phyloP scores from a whole-genome alignment of 2,797 vertebrate genomes.

The Hemibagrus guttatus region DNA sequence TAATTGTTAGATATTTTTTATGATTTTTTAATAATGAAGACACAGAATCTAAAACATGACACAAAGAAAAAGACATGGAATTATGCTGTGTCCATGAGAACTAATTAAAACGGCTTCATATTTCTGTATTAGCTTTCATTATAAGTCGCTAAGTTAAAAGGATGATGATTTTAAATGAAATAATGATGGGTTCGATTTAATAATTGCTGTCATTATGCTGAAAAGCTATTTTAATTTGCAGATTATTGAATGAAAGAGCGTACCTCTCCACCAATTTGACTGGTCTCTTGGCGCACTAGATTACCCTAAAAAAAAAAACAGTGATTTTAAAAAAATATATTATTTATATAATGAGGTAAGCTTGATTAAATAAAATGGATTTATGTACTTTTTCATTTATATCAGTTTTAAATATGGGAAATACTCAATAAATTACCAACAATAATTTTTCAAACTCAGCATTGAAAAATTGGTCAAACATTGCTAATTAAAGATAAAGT shows the following conservation, averaged over 20 bases:
- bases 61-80: background rate
- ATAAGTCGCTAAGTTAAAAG: background rate
- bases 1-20: background rate
- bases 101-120: background rate
- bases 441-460: no score
- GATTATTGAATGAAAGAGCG: background rate
- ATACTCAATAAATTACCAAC: background rate
- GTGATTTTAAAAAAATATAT: background rate
- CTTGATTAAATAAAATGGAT: background rate
- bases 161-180: conserved; percentile 11
- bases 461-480: background rate
- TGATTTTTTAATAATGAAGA: background rate
- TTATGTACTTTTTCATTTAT: background rate
- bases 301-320: background rate
- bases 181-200: background rate
- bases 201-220: conserved; percentile 12
- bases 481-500: background rate
- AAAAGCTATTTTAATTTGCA: background rate
- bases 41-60: background rate
- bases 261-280: background rate
- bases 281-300: background rate
- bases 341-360: no score
- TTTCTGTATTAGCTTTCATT: background rate
- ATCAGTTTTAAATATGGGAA: background rate
- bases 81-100: background rate